phyloP scores from a whole-genome alignment of 2,797 vertebrate species.

The Moxostoma hubbsi region DNA sequence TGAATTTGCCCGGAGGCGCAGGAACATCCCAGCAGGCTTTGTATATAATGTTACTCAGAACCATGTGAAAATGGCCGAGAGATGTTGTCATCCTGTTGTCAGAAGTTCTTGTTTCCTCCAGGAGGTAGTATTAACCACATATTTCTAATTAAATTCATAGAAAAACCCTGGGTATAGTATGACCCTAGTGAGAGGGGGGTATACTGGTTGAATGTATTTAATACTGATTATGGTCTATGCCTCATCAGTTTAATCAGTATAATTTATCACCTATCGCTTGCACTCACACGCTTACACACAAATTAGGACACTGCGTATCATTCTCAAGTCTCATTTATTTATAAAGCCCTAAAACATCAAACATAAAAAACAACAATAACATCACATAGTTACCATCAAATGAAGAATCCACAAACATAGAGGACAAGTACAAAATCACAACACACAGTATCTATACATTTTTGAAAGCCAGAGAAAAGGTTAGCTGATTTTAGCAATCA shows the following conservation, averaged over 20 bases:
- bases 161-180: conserved; percentile 1
- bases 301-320: neutral
- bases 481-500: too few species aligned
- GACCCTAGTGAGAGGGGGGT: neutral
- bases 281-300: conserved; percentile 3
- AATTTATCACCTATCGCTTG: conserved; percentile 3
- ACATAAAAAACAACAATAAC: too few species aligned
- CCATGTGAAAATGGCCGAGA: conserved; percentile 77
- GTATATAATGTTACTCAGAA: conserved; percentile 70
- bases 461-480: too few species aligned
- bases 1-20: conserved; percentile 75
- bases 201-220: conserved; percentile 2
- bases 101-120: conserved; percentile 73
- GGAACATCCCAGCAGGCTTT: conserved; percentile 74
- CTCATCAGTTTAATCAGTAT: neutral
- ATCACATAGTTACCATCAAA: too few species aligned
- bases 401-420: too few species aligned
- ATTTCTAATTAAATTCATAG: conserved; percentile 28
- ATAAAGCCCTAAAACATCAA: too few species aligned
- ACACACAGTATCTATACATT: too few species aligned
- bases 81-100: conserved; percentile 71
- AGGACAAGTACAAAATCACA: too few species aligned
- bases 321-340: neutral
- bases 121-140: conserved; percentile 70
- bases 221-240: conserved; percentile 19